phyloP scores from a whole-genome alignment of 2,888 invertebrate species.

The Drosophila nigricruria region DNA sequence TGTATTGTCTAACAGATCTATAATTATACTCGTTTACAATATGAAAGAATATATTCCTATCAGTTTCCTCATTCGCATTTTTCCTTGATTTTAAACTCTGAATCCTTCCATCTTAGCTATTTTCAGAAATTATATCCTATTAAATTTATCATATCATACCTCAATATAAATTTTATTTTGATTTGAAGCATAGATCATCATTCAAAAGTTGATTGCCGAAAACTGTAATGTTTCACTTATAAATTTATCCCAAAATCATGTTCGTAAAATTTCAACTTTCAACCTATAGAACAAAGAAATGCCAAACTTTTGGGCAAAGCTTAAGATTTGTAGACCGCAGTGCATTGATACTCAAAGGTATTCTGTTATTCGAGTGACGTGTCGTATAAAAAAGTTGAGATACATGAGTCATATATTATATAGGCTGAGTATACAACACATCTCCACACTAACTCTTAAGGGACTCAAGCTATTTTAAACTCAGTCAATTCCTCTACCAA shows the following conservation, averaged over 20 bases:
- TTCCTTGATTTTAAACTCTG: background rate
- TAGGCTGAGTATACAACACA: no score
- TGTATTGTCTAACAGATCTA: no score
- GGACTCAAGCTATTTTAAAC: no score
- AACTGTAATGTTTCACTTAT: no score
- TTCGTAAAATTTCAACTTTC: background rate
- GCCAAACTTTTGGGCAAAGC: background rate
- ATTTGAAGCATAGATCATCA: background rate
- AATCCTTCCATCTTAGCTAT: no score
- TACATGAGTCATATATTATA: background rate
- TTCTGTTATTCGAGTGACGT: background rate
- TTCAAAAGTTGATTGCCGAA: no score
- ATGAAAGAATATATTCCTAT: background rate
- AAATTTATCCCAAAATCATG: no score
- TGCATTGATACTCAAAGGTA: background rate
- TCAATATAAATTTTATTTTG: background rate
- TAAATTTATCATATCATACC: background rate
- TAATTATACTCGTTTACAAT: background rate
- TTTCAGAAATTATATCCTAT: background rate
- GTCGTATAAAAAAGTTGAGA: background rate
- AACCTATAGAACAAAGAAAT: background rate
- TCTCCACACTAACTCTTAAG: background rate
- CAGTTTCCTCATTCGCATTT: background rate
- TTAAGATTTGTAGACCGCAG: background rate
- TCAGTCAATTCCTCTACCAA: no score